A percentile compares a stretch with the other conserved stretches of the same genome.
These are phyloP conservation scores for Eurytoma californica DNA, from an alignment of 2,888 invertebrate genomes.

Conservation along the genomic window DNA sequence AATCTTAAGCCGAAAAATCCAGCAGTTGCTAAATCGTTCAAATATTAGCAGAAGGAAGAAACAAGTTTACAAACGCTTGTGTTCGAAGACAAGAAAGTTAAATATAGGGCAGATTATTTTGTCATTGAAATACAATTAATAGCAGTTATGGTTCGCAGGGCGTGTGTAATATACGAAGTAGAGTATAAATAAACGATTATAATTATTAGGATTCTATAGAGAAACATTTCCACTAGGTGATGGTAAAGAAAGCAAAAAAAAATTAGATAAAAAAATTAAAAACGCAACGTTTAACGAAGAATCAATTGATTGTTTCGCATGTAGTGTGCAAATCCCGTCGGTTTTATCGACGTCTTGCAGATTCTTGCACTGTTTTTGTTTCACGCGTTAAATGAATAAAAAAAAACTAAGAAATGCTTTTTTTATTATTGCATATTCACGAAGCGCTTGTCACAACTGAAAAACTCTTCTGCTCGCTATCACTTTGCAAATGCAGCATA, in stretches of 20 bases:
- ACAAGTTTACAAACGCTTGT: background rate
- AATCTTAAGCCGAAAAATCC: background rate
- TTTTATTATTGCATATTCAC: conserved; percentile 29
- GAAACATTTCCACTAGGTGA: conserved; percentile 41
- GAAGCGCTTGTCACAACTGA: conserved; percentile 16
- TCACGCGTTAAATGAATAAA: background rate
- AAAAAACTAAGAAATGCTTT: background rate
- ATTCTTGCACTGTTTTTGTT: conserved; percentile 21
- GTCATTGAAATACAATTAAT: conserved; percentile 3
- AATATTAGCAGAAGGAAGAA: conserved; percentile 3
- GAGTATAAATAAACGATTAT: conserved; percentile 35
- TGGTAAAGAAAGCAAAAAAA: conserved; percentile 34
- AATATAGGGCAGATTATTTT: conserved; percentile 38
- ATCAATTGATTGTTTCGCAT: conserved; percentile 26
- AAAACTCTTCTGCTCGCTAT: conserved; percentile 38
- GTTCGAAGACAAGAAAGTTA: conserved; percentile 25
- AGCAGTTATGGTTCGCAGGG: background rate
- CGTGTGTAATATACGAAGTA: conserved; percentile 11
- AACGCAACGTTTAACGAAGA: conserved; percentile 46
- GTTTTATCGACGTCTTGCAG: conserved; percentile 20
- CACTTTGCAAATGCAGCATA: conserved; percentile 41
- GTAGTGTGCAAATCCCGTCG: conserved; percentile 9
- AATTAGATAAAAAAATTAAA: conserved; percentile 39
- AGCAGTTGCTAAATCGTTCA: background rate
- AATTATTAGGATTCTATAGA: conserved; percentile 30